These are phyloP conservation scores for Cuculus canorus DNA, from an alignment of 2,797 vertebrate species.

Conservation along the genomic window DNA sequence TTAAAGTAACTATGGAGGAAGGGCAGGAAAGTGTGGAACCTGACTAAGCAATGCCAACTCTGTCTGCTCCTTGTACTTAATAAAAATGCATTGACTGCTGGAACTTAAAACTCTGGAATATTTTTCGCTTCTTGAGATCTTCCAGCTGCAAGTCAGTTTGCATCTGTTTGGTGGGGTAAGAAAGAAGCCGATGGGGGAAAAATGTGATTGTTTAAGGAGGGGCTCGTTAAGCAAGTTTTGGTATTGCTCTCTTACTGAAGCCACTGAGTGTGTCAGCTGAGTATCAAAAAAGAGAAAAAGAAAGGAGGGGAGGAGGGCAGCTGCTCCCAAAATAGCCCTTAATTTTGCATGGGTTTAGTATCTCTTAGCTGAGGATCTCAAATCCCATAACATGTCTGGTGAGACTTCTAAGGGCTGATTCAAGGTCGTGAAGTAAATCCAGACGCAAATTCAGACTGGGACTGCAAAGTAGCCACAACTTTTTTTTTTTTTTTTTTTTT, in stretches of 20 bases:
- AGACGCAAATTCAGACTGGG: neutral
- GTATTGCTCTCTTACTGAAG: neutral
- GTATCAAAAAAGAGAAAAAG: neutral
- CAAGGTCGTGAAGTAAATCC: neutral
- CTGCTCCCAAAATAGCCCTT: neutral
- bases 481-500: neutral
- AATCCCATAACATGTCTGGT: neutral
- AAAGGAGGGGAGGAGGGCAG: neutral
- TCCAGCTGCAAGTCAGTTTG: neutral
- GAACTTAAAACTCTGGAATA: neutral
- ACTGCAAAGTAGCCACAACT: neutral
- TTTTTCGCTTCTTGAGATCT: neutral
- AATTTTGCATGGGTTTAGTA: neutral
- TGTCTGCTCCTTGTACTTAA: neutral
- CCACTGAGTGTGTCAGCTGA: neutral
- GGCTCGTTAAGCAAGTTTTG: neutral
- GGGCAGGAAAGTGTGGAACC: neutral
- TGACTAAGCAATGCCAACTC: neutral
- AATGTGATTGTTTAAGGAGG: neutral
- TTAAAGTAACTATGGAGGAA: slow-evolving; percentile 48
- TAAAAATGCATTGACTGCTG: neutral
- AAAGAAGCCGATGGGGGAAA: neutral
- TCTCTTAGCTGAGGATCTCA: neutral
- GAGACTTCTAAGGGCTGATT: neutral
- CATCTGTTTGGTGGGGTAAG: neutral